Conservation (phyloP, 2,888 invertebrate genomes). For the Lacanobia wlatinum region DNA sequence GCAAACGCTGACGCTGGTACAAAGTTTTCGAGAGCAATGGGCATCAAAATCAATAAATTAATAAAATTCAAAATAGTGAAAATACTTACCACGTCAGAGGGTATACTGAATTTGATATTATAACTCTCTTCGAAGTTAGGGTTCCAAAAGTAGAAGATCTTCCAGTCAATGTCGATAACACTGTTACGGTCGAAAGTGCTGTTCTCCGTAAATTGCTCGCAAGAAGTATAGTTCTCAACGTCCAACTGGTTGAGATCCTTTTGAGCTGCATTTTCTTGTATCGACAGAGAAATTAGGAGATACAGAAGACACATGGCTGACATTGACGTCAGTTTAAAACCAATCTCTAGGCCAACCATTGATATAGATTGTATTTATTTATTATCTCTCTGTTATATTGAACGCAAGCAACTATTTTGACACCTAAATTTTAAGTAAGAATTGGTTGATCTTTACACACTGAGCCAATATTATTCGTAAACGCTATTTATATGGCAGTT, state of each 20-base stretch:
- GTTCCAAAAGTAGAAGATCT: conserved; percentile 81
- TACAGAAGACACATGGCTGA: conserved; percentile 15
- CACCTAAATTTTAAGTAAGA: background rate
- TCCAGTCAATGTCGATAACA: conserved; percentile 79
- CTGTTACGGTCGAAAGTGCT: conserved; percentile 68
- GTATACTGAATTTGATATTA: conserved; percentile 73
- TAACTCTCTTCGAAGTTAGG: conserved; percentile 69
- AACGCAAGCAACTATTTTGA: background rate
- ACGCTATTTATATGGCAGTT: conserved; percentile 15
- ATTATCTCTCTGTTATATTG: background rate
- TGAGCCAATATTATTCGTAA: background rate
- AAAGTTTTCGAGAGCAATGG: no score
- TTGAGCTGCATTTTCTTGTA: conserved; percentile 13
- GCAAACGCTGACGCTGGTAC: no score
- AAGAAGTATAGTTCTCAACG: conserved; percentile 75
- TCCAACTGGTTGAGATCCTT: background rate
- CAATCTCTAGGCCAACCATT: no score
- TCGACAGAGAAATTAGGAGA: background rate
- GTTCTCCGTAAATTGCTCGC: conserved; percentile 76
- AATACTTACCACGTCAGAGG: conserved; percentile 72
- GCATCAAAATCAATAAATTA: background rate
- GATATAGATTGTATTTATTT: background rate
- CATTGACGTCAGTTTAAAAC: background rate
- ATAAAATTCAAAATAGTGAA: background rate
- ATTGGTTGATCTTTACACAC: background rate